Conservation (phyloP, 1,140 invertebrate species). For the Neodiprion pinetum region DNA sequence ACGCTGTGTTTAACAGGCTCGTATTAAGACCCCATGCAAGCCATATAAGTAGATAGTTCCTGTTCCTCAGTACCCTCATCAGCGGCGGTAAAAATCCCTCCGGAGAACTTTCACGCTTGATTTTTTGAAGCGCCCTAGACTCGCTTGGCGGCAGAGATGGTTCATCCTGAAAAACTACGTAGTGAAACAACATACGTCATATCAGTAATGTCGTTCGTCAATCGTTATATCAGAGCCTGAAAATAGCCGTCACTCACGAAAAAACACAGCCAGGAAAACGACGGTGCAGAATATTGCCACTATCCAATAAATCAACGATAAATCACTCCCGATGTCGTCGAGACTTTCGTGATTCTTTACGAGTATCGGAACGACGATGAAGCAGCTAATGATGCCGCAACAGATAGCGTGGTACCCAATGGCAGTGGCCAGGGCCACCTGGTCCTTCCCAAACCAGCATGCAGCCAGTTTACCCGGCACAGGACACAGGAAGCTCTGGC, state of each 20-base stretch:
- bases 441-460: conserved; percentile 72
- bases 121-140: conserved; percentile 32
- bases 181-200: no score
- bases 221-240: no score
- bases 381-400: conserved; percentile 57
- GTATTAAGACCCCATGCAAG: conserved; percentile 72
- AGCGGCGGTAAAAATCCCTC: conserved; percentile 31
- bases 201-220: no score
- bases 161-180: conserved; percentile 64
- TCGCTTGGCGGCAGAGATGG: conserved; percentile 65
- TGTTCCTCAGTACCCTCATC: conserved; percentile 61
- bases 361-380: conserved; percentile 49
- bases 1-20: conserved; percentile 73
- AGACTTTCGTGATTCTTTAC: conserved; percentile 50
- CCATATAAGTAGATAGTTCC: conserved; percentile 65
- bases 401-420: conserved; percentile 83
- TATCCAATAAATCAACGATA: conserved; percentile 51
- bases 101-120: conserved; percentile 17
- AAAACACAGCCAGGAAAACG: no score
- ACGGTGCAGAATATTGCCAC: conserved; percentile 42
- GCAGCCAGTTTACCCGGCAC: conserved; percentile 74
- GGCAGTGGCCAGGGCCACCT: conserved; percentile 76
- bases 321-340: conserved; percentile 48
- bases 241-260: no score
- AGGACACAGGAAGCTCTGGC: conserved; percentile 68